Conservation (phyloP, 1,140 invertebrate genomes). For the Drosophila tristis region DNA sequence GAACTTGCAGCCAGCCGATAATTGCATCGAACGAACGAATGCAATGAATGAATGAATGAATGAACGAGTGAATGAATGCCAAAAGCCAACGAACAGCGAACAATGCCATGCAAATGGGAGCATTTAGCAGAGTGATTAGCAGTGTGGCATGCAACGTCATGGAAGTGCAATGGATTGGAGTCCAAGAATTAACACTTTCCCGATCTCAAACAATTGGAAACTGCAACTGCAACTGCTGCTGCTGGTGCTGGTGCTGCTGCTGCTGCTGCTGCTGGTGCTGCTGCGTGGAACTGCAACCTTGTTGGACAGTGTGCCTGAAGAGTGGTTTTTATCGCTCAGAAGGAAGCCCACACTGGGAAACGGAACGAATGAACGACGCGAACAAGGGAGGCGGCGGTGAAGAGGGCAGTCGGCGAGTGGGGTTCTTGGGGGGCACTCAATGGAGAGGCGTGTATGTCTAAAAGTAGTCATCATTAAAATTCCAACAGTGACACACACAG, state of each 20-base stretch:
- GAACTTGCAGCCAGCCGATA: constrained; percentile 52
- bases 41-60: constrained; percentile 23
- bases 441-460: constrained; percentile 81
- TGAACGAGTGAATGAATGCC: constrained; percentile 61
- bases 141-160: constrained; percentile 16
- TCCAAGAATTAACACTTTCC: constrained; percentile 32
- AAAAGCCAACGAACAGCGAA: constrained; percentile 47
- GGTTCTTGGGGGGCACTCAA: constrained; percentile 34
- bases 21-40: constrained; percentile 49
- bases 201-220: constrained; percentile 11
- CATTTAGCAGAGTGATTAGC: constrained; percentile 77
- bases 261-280: no score
- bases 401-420: background rate
- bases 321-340: constrained; percentile 41
- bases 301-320: constrained; percentile 30
- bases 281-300: constrained; percentile 21
- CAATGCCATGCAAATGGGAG: constrained; percentile 55
- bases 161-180: constrained; percentile 22
- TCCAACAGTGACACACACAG: constrained; percentile 72
- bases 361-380: constrained; percentile 1
- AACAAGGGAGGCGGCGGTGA: background rate
- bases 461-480: constrained; percentile 82
- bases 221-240: constrained; percentile 22
- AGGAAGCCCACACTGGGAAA: constrained; percentile 39
- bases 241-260: no score